phyloP scores from a whole-genome alignment of 2,888 invertebrate species.

The Heteromyza rotundicornis region DNA sequence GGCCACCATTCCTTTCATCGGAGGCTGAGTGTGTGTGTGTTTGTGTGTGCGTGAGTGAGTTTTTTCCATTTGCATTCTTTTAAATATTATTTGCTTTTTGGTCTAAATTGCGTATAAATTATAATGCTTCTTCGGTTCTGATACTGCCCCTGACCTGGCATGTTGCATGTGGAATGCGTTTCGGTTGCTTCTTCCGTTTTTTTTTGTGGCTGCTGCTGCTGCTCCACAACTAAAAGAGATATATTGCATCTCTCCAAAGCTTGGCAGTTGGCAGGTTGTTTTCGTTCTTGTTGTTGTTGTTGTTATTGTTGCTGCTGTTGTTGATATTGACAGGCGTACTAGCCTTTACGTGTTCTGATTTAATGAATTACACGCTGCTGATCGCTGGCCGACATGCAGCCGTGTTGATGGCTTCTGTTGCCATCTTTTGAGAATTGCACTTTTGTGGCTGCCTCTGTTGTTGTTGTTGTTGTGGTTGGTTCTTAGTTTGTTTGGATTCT shows the following conservation, averaged over 20 bases:
- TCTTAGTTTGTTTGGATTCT: background rate
- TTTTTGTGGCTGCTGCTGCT: background rate
- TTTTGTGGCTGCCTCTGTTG: too few species aligned
- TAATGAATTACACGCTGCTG: slow-evolving; percentile 43
- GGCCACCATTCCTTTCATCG: too few species aligned
- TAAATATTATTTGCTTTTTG: slow-evolving; percentile 3
- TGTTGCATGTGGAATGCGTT: slow-evolving; percentile 1
- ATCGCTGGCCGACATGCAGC: slow-evolving; percentile 27
- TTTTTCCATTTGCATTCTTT: background rate
- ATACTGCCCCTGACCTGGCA: background rate
- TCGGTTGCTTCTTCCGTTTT: background rate
- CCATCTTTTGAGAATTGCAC: background rate
- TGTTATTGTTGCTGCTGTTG: background rate
- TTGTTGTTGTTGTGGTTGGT: background rate
- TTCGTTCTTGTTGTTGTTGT: slow-evolving; percentile 1
- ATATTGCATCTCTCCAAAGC: background rate
- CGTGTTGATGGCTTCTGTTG: slow-evolving; percentile 3
- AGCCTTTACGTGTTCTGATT: slow-evolving; percentile 47
- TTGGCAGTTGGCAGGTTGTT: slow-evolving; percentile 9
- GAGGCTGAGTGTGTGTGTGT: too few species aligned
- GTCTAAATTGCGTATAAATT: slow-evolving; percentile 1
- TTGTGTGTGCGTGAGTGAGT: too few species aligned
- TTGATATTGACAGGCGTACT: slow-evolving; percentile 42
- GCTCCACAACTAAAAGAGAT: slow-evolving; percentile 1
- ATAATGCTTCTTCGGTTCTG: background rate